Base-by-base conservation (phyloP, 2,797 vertebrate species). In the Semaprochilodus insignis region DNA sequence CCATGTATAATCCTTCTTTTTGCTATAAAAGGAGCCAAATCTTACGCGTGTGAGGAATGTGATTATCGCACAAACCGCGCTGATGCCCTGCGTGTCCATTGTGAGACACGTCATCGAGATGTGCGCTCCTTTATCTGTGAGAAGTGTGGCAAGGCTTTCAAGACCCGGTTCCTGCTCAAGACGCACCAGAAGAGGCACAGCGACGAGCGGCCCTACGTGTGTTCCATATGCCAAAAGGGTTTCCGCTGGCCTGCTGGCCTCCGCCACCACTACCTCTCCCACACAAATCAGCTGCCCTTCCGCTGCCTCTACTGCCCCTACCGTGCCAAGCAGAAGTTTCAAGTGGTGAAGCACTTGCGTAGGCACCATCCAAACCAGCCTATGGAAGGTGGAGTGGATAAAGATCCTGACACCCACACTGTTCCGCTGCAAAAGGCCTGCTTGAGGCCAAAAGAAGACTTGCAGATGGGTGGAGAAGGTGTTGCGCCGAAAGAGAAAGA, bases 61-160 rank as follows among this genome's bases (percentile, higher is more conserved):
- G 95, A 97, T 23, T 99, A 99, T 91, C 90, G 98, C 81, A 98
- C 97, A 54, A 99, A 98, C 94, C 92, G 98, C 0, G 96, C 97
- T 0, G 98, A 99, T 0, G 96, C 97, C 0, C 95, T 99, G 15
- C 97, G 97, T 0, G 93, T 97, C 40, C 98, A 99, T 89, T 92
- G 93, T 13, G 96, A 96, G 88, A 99, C 98, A 0, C 96, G 96
- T 51, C 98, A 99, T 88, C 94, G 93, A 2, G 96, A 98, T 4
- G 82, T 87, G 0, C 97, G 98, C 25, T 93, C 97, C 70, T 99
- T 96, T 85, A 94, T 99, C 92, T 99, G 98, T 0, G 98, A 99
- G 88, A 96, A 98, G 87, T 99, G 98, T 0, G 98, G 98, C 89
- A 99, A 99, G 89, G 96, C 96, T 82, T 99, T 99, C 93, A 99